These are phyloP conservation scores for Dermolepida albohirtum DNA, from an alignment of 2,888 invertebrate genomes.

Conservation along the genomic window DNA sequence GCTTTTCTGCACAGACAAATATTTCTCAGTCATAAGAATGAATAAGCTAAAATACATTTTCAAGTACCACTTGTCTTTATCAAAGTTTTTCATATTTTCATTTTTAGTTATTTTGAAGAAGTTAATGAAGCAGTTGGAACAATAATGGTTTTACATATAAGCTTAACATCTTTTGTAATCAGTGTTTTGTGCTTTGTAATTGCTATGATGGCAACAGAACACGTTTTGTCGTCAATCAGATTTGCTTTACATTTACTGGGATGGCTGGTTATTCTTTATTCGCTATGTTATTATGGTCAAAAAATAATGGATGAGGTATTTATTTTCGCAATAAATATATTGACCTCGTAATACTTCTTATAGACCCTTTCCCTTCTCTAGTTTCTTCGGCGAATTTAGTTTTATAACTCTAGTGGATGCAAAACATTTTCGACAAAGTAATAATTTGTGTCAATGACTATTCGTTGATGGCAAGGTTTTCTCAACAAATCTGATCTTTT, in stretches of 20 bases:
- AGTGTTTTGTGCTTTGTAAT: slow-evolving; percentile 52
- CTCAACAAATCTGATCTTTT: too few species aligned
- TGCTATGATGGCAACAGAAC: slow-evolving; percentile 48
- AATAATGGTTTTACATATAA: slow-evolving; percentile 51
- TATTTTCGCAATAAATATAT: too few species aligned
- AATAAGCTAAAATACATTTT: neutral
- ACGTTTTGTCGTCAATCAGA: slow-evolving; percentile 49
- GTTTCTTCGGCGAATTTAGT: too few species aligned
- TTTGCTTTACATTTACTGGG: slow-evolving; percentile 52
- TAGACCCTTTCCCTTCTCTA: too few species aligned
- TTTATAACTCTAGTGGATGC: too few species aligned
- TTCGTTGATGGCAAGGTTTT: too few species aligned
- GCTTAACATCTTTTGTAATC: slow-evolving; percentile 52
- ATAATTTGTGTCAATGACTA: too few species aligned
- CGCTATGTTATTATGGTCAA: slow-evolving; percentile 53
- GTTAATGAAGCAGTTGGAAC: slow-evolving; percentile 51
- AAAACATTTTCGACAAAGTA: too few species aligned
- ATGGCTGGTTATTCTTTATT: slow-evolving; percentile 51
- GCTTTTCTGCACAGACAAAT: too few species aligned
- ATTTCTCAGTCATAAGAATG: too few species aligned
- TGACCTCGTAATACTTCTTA: too few species aligned
- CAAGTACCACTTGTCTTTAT: neutral
- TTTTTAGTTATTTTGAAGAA: slow-evolving; percentile 50
- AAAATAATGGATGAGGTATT: slow-evolving; percentile 53
- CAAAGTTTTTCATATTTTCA: slow-evolving; percentile 21